These are phyloP conservation scores for Pelmatolapia mariae DNA, from an alignment of 2,113 vertebrate genomes.

Conservation along the genomic window DNA sequence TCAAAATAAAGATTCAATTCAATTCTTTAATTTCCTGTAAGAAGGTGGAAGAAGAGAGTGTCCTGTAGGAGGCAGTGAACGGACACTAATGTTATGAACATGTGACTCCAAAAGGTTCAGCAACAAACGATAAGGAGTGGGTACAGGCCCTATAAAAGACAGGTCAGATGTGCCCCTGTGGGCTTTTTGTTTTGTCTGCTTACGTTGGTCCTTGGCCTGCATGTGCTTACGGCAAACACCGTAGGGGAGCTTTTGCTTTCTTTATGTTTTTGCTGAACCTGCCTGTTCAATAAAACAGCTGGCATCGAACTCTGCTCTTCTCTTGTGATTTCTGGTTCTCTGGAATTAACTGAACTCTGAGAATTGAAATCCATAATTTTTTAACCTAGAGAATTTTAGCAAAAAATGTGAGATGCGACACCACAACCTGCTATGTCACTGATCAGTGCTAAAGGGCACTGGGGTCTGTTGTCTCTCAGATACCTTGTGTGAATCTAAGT, in stretches of 20 bases:
- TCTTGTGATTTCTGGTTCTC: neutral
- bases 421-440: neutral
- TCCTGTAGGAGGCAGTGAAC: neutral
- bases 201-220: neutral
- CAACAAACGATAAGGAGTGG: neutral
- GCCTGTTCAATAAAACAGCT: neutral
- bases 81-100: neutral
- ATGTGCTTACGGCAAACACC: neutral
- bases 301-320: neutral
- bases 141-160: neutral
- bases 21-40: neutral
- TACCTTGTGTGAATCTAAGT: neutral
- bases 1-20: neutral
- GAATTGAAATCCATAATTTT: neutral
- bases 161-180: neutral
- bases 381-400: neutral
- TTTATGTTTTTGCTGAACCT: neutral
- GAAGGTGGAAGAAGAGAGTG: neutral
- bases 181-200: neutral
- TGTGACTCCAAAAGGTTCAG: neutral
- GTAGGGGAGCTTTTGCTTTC: neutral
- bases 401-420: neutral
- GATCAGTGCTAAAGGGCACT: neutral
- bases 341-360: rapidly evolving
- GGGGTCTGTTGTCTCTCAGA: neutral